Evolutionary conservation across 2,888 invertebrate genomes (phyloP), one percentile per base, ranked within the genome.

Genomic region (Steromphala cineraria): DNA sequence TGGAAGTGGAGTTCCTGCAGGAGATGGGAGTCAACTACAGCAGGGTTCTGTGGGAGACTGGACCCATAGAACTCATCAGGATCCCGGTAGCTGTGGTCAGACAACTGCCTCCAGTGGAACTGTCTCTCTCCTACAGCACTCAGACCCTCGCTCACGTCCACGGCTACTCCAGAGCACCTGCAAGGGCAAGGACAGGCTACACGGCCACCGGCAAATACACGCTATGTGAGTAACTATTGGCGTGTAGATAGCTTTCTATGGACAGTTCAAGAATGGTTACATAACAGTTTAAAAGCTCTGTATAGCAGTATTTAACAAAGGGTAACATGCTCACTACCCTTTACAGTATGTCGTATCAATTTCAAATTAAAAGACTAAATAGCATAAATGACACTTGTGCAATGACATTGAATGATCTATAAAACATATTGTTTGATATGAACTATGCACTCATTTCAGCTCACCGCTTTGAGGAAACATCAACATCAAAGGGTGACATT

Each of bases 31-130:
- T 81, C 4, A 83, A 67, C 67, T 81, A 62, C 53, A 83, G 71
- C 46, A 28, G n/a, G 21, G 24, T 74, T 1, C 52, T 81, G 15
- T 79, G 36, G 71, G 55, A 19, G n/a, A 71, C 83, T 17, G 56
- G 53, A n/a, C 71, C 79, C 2, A 74, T 36, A n/a, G 62, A 83
- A 62, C 62, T 83, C 15, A 40, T 83, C 15, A 67, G 56, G 19
- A 76, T 83, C 62, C 83, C 83, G 17, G 67, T 83, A 15, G 74
- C 79, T 19, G 76, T 71, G 2, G 79, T 78, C 31, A 56, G 67
- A 24, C 67, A 78, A 17, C 62, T 83, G 24, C 83, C 83, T 13
- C 81, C 83, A 56, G 83, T 83, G 1, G 79, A 79, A 46, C 81
- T 83, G 28, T 52, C 71, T 21, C 76, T 83, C 24, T 52, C 80